A percentile compares a stretch with the other conserved stretches of the same genome.
Conservation (phyloP, 2,888 invertebrate genomes). For the Gastracanthus pulcherrimus region DNA sequence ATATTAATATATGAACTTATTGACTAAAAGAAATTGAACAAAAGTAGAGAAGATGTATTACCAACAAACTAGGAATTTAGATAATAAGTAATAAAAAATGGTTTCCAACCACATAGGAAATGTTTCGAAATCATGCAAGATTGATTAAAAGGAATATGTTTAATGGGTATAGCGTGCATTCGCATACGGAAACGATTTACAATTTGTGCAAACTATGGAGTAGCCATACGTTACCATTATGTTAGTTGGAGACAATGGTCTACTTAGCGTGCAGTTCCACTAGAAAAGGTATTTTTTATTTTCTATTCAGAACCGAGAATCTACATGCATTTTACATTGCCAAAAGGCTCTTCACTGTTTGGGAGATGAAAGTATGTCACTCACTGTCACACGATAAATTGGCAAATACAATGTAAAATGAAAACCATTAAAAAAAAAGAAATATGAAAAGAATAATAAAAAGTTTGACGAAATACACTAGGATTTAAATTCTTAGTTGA, state of each 20-base stretch:
- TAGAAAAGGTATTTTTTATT: slow-evolving; percentile 19
- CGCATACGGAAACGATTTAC: slow-evolving; percentile 7
- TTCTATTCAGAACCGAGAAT: not conserved
- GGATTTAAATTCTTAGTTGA: too few species aligned
- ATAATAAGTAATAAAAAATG: too few species aligned
- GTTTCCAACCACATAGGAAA: not conserved
- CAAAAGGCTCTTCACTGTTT: slow-evolving; percentile 15
- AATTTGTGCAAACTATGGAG: not conserved
- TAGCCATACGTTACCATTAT: slow-evolving; percentile 45
- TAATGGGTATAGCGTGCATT: not conserved
- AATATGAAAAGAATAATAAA: not conserved
- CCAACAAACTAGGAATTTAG: too few species aligned
- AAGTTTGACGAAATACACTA: too few species aligned
- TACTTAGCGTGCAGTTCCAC: slow-evolving; percentile 49
- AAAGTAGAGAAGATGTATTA: too few species aligned
- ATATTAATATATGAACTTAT: too few species aligned
- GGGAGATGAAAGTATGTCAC: slow-evolving; percentile 4
- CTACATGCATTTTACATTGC: not conserved
- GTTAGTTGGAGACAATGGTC: slow-evolving; percentile 46
- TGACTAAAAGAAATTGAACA: too few species aligned
- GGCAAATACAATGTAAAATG: not conserved
- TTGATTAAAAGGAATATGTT: too few species aligned
- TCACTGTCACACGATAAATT: not conserved
- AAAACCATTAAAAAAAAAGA: not conserved
- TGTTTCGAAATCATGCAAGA: not conserved